Evolutionary conservation across 2,113 vertebrate genomes (phyloP).

Genomic region (Myodes glareolus): DNA sequence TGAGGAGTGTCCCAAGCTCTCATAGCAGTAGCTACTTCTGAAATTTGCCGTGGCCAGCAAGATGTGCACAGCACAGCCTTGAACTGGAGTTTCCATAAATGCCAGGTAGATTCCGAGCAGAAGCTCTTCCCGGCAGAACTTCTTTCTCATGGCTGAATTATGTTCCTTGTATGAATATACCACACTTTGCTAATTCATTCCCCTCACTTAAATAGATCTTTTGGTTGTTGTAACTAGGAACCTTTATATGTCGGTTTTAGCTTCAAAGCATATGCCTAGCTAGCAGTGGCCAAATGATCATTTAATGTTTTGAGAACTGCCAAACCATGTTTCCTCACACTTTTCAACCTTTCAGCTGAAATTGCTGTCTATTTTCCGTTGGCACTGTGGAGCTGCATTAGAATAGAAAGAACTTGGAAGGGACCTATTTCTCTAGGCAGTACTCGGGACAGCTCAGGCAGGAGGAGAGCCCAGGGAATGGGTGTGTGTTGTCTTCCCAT

Average conservation of each 20-base stretch:
- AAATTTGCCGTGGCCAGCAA: background rate
- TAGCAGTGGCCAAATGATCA: background rate
- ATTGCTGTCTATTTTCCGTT: background rate
- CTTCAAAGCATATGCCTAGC: background rate
- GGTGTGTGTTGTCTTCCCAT: background rate
- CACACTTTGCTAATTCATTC: background rate
- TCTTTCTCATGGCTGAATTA: background rate
- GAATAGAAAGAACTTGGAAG: background rate
- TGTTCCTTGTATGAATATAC: background rate
- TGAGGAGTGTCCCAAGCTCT: background rate
- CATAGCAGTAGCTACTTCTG: background rate
- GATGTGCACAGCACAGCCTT: background rate
- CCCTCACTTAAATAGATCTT: background rate
- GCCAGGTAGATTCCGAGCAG: background rate
- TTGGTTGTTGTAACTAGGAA: background rate
- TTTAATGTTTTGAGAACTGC: background rate
- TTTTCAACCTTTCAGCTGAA: background rate
- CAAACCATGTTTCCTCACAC: background rate
- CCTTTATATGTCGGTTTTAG: background rate
- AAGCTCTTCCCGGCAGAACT: background rate
- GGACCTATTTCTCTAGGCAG: background rate
- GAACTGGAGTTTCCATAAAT: background rate
- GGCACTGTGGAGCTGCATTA: background rate
- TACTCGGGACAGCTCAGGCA: background rate
- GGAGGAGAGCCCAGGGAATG: background rate